phyloP scores from a whole-genome alignment of 2,888 invertebrate genomes.

The Tipula lateralis region DNA sequence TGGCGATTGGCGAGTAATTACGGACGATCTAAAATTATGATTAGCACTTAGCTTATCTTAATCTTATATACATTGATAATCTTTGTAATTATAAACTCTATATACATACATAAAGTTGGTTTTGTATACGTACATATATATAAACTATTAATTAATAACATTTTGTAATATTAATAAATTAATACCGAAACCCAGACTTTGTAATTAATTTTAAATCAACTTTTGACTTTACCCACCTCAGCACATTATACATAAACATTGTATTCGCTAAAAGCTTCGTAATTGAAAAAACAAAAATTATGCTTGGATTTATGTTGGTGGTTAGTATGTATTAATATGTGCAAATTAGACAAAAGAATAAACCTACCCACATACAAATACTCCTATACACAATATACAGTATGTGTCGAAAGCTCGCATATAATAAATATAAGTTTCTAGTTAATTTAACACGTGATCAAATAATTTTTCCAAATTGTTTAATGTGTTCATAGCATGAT shows the following conservation, averaged over 20 bases:
- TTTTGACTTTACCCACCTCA: neutral
- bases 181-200: neutral
- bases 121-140: too few species aligned
- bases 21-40: too few species aligned
- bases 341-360: neutral
- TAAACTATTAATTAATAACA: too few species aligned
- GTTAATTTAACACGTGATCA: constrained; percentile 24
- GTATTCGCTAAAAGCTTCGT: neutral
- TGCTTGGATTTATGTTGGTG: too few species aligned
- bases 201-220: constrained; percentile 1
- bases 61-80: too few species aligned
- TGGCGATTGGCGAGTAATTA: too few species aligned
- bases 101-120: neutral
- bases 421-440: neutral
- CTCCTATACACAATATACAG: neutral
- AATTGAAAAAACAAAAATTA: neutral
- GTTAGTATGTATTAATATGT: neutral
- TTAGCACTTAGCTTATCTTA: too few species aligned
- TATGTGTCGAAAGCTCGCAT: neutral
- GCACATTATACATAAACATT: too few species aligned
- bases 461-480: neutral
- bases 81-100: too few species aligned
- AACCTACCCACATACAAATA: neutral
- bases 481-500: neutral
- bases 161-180: too few species aligned